Percentiles rank a stretch among this genome's conserved stretches.
Conservation (phyloP, 1,140 invertebrate genomes). For the Drosophila nannoptera region DNA sequence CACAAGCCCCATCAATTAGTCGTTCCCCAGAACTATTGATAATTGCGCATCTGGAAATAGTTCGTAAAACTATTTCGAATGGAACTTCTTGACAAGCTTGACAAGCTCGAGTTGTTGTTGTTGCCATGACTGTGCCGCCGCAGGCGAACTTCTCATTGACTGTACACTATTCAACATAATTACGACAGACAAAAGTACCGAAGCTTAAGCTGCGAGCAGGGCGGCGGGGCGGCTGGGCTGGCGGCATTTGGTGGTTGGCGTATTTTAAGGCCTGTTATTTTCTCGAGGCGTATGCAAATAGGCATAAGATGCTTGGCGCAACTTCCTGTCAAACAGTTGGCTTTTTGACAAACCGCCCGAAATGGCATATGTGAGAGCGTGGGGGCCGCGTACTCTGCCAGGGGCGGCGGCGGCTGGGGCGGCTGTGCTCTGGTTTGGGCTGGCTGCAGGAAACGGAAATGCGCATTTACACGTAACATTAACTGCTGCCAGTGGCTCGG, state of each 20-base stretch:
- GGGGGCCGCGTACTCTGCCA: not conserved
- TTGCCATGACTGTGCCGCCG: too few species aligned
- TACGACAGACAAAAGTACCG: not conserved
- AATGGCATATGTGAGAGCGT: slow-evolving; percentile 33
- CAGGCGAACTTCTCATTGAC: not conserved
- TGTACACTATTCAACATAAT: slow-evolving; percentile 34
- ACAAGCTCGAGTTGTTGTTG: too few species aligned
- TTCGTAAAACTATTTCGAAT: not conserved
- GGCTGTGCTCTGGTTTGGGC: slow-evolving; percentile 24
- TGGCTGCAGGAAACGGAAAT: slow-evolving; percentile 67
- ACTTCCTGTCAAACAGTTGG: slow-evolving; percentile 72
- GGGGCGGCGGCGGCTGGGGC: not conserved
- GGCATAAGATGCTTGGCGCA: slow-evolving; percentile 54
- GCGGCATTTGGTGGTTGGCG: not conserved
- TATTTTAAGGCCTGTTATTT: slow-evolving; percentile 18
- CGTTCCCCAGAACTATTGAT: too few species aligned
- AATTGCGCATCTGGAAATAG: too few species aligned
- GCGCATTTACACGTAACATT: slow-evolving; percentile 77
- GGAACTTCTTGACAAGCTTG: not conserved
- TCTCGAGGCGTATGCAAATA: slow-evolving; percentile 50
- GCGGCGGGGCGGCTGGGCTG: not conserved
- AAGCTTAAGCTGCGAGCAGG: too few species aligned
- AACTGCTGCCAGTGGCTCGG: slow-evolving; percentile 59
- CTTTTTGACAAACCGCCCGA: slow-evolving; percentile 62
- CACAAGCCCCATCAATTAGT: too few species aligned